Base-by-base conservation (phyloP, 2,888 invertebrate species). In the Druceiella hillmani region DNA sequence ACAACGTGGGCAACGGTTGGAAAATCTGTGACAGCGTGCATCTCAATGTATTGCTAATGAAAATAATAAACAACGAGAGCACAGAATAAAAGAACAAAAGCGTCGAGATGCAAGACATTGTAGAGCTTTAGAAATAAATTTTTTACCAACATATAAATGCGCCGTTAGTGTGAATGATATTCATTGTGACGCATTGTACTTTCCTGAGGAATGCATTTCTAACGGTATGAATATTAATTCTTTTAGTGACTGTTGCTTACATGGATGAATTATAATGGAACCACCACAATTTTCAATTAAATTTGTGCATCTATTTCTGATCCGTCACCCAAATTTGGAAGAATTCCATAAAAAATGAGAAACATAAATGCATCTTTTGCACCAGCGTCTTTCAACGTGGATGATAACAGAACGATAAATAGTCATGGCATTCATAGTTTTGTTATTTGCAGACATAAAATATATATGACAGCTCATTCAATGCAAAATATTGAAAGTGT, bases 341-440 rank as follows among this genome's bases (percentile, higher is more conserved):
- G 40, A 41, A 40, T 41, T 44, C 35, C 38, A 34, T 32, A 38
- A 44, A 41, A 38, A 38, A 41, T 37, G 33, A 41, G 41, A 41
- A 44, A 44, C 10, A 38, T 44, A 35, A 41, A 44, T 35, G 37
- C 40, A 41, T 44, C 37, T 44, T 44, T 41, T 41, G 40, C 44
- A 36, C 38, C 38, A 37, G 44, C 41, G 38, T 44, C 41, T 32
- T 44, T 44, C 38, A 44, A 41, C 38, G 38, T 25, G 36, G 35
- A 38, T 35, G 41, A 41, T 38, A 25, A 40, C 22, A 44, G 41
- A 41, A 44, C 38, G 35, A 38, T 41, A 44, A 41, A 41, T 41
- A 41, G 38, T 37, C 37, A 32, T 38, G 41, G 44, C 3, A 38
- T 41, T 41, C 41, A 44, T 41, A 38, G 44, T 44, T 44, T 44